Base-by-base conservation (phyloP, 2,797 vertebrate genomes). In the Epinephelus awoara region DNA sequence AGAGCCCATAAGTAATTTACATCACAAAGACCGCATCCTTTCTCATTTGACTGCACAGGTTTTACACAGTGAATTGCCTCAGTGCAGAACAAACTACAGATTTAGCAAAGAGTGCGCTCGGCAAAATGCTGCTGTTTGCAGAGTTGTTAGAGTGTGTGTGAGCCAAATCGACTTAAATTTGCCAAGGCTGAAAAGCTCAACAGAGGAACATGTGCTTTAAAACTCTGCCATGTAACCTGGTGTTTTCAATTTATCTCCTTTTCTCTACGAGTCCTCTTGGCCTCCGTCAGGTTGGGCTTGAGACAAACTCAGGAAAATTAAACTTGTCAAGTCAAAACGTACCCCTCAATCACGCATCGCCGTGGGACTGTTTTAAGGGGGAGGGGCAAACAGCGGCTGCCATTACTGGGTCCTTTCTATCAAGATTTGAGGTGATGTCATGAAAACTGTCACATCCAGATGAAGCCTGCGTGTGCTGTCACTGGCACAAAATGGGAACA, bases 11-110 rank as follows among this genome's bases (percentile, higher is more conserved):
- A 72, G 82, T n/a, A 58, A 93, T 94, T 91, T 88, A 64, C 91
- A 93, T 94, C 64, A 90, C 88, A 93, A 92, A 92, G 83, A 75
- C 83, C 7, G 72, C 69, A 78, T 81, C 87, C 70, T 67, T 67
- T 71, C 67, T 76, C 55, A 42, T 82, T 85, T 81, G 84, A 69
- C 73, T 62, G 65, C 21, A 40, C 78, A 76, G 79, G 77, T 84
- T 44, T 75, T 75, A 79, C 72, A 75, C 56, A 40, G 58, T 62
- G 76, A 85, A 80, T 77, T 64, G 72, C 76, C 61, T 71, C 65
- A 21, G 42, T 74, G 75, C 17, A 50, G 68, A 85, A 68, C 70
- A 52, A 88, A 83, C 64, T 62, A 6, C 66, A 68, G 46, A 70
- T 29, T 77, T 62, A 79, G 52, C 19, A 83, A 69, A 76, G 14